Conservation (phyloP, 2,797 vertebrate genomes). For the Valencia hispanica region DNA sequence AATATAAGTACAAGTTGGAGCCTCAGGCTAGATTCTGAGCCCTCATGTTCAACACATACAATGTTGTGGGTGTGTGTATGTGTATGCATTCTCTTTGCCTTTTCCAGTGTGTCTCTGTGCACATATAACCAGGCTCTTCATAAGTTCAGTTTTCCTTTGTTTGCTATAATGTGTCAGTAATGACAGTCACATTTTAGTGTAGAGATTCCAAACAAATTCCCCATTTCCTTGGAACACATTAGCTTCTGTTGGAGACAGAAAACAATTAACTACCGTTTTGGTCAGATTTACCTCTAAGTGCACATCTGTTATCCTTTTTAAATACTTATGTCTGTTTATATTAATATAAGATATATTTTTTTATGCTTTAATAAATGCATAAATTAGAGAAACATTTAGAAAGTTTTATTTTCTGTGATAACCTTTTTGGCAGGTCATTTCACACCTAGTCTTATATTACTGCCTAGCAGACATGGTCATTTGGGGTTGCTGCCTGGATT, state of each 20-base stretch:
- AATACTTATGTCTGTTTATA: background rate
- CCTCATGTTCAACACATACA: constrained; percentile 10
- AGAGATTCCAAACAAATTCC: background rate
- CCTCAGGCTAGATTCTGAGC: constrained; percentile 33
- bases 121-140: background rate
- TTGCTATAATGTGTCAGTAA: constrained; percentile 5
- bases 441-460: background rate
- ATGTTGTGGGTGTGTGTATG: constrained; percentile 5
- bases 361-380: background rate
- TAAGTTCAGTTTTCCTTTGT: constrained; percentile 4
- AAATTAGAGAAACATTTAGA: background rate
- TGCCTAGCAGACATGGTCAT: background rate
- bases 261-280: constrained; percentile 1
- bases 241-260: background rate
- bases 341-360: background rate
- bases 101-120: constrained; percentile 16
- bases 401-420: background rate
- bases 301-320: background rate
- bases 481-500: background rate
- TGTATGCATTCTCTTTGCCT: constrained; percentile 11
- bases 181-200: background rate
- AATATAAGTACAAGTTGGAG: constrained; percentile 34
- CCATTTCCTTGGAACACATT: background rate
- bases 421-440: constrained; percentile 11
- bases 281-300: background rate